Evolutionary conservation across 2,797 vertebrate genomes (phyloP).

Genomic region (Rhincodon typus): DNA sequence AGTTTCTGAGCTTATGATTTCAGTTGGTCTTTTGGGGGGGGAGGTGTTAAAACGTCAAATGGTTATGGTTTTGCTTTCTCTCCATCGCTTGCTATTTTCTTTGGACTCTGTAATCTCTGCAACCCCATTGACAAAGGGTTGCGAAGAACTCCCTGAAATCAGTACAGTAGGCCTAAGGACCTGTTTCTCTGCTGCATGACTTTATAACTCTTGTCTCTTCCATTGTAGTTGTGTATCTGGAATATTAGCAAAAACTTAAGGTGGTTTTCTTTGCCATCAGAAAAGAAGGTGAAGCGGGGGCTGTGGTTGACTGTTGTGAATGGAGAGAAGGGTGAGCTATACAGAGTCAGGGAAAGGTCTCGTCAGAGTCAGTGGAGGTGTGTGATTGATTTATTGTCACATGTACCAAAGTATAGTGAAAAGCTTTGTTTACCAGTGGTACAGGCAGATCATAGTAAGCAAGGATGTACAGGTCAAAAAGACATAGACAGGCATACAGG

Average conservation of each 20-base stretch:
- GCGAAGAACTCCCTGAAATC: background rate
- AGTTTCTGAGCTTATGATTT: background rate
- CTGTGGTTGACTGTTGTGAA: background rate
- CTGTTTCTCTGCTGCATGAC: background rate
- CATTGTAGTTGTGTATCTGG: background rate
- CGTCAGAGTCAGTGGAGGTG: background rate
- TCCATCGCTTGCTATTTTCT: background rate
- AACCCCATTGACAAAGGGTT: background rate
- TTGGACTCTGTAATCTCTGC: background rate
- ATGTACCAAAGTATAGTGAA: no score
- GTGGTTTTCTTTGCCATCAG: no score
- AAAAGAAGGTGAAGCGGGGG: no score
- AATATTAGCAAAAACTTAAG: background rate
- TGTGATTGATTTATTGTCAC: no score
- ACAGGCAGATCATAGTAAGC: no score
- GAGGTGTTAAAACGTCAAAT: background rate
- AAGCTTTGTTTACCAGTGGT: no score
- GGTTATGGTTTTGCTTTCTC: background rate
- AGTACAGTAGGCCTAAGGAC: background rate
- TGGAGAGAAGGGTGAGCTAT: background rate
- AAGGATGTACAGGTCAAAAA: no score
- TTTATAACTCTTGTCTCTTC: background rate
- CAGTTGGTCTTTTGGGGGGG: background rate
- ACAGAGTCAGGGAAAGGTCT: background rate
- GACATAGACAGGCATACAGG: no score